phyloP scores from a whole-genome alignment of 1,140 invertebrate genomes.

The Drosophila setifemur region DNA sequence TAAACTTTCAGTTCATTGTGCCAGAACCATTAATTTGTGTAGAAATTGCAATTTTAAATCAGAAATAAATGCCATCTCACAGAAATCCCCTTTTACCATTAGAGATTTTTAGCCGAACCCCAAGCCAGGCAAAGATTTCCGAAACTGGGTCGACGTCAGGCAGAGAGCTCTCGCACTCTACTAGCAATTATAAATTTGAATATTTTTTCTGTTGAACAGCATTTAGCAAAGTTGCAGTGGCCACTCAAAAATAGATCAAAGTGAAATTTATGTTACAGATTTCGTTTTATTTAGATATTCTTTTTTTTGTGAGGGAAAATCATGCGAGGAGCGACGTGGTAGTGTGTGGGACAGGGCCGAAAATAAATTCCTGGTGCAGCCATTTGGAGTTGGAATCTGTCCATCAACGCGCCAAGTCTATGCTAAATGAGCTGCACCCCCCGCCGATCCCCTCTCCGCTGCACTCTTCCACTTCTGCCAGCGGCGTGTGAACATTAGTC shows the following conservation, averaged over 20 bases:
- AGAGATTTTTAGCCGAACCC: background rate
- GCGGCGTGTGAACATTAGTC: slow-evolving; percentile 61
- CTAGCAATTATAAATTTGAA: slow-evolving; percentile 52
- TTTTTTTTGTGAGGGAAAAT: background rate
- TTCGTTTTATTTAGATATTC: background rate
- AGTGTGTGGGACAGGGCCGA: slow-evolving; percentile 30
- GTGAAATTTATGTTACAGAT: slow-evolving; percentile 39
- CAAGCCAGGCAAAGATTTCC: slow-evolving; percentile 8
- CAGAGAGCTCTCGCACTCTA: slow-evolving; percentile 26
- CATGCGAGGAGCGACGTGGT: slow-evolving; percentile 10
- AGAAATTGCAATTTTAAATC: slow-evolving; percentile 9
- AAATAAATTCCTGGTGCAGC: slow-evolving; percentile 35
- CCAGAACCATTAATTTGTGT: background rate
- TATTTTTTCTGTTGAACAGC: slow-evolving; percentile 17
- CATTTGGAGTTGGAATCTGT: slow-evolving; percentile 51
- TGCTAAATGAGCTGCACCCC: slow-evolving; percentile 65
- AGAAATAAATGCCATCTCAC: background rate
- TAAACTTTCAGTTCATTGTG: background rate
- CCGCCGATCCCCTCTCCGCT: background rate
- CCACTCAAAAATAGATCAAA: slow-evolving; percentile 62
- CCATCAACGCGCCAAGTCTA: slow-evolving; percentile 64
- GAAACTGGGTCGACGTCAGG: slow-evolving; percentile 28
- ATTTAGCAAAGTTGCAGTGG: slow-evolving; percentile 31
- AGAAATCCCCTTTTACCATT: background rate
- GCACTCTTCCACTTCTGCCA: background rate